A percentile compares a stretch with the other conserved stretches of the same genome.
These are phyloP conservation scores for Scelioninae gen. 2 DNA, from an alignment of 2,888 invertebrate genomes.

Conservation along the genomic window DNA sequence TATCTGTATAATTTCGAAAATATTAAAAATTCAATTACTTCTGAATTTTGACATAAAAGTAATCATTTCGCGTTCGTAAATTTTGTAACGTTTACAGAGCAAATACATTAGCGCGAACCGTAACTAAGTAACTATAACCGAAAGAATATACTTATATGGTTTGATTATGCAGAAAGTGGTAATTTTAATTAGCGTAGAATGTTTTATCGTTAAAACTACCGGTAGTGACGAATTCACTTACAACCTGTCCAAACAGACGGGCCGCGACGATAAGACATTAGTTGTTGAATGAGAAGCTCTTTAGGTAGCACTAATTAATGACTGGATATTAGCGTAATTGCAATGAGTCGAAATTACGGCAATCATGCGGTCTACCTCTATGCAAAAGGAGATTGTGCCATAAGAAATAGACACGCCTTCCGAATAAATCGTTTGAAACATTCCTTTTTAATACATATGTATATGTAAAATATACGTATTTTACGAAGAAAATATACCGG, in stretches of 20 bases:
- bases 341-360: conserved; percentile 72
- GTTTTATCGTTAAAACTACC: conserved; percentile 54
- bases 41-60: too few species aligned
- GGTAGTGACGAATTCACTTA: conserved; percentile 59
- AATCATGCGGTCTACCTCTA: conserved; percentile 71
- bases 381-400: conserved; percentile 59
- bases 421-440: conserved; percentile 45
- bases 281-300: conserved; percentile 72
- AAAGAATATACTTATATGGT: conserved; percentile 36
- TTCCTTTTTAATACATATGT: conserved; percentile 51
- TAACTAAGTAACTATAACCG: conserved; percentile 44
- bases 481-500: conserved; percentile 1
- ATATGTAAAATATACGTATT: conserved; percentile 42
- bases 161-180: conserved; percentile 55
- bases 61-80: conserved; percentile 67
- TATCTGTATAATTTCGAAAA: too few species aligned
- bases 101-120: too few species aligned
- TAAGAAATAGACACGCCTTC: conserved; percentile 55
- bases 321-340: conserved; percentile 73
- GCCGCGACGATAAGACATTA: conserved; percentile 71
- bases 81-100: too few species aligned
- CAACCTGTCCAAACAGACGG: conserved; percentile 58
- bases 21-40: too few species aligned
- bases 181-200: conserved; percentile 54
- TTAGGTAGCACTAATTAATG: conserved; percentile 74